Evolutionary conservation across 2,113 vertebrate species (phyloP).

Genomic region (cattle (Bos taurus)): ARS-UCD2.0 NC_037335.1:41573501-41574000

Average conservation of each 20-base stretch:
- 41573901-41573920: not conserved
- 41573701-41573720: not conserved
- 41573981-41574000: not conserved
- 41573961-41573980: not conserved
- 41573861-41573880: not conserved
- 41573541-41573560: not conserved
- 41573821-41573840: not conserved
- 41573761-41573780: not conserved
- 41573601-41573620: not conserved
- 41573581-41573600: not conserved
- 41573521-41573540: not conserved
- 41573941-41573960: not conserved
- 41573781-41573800: not conserved
- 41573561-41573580: not conserved
- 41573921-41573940: not conserved
- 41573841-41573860: not conserved
- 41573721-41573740: not conserved
- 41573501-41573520: not conserved
- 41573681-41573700: not conserved
- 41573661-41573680: not conserved
- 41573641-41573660: not conserved
- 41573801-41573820: not conserved
- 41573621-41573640: not conserved
- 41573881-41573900: not conserved
- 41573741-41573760: not conserved